A percentile compares a stretch with the other conserved stretches of the same genome.
These are phyloP conservation scores for Cheirogaleus medius DNA, from an alignment of 2,113 vertebrate species.

Conservation along the genomic window DNA sequence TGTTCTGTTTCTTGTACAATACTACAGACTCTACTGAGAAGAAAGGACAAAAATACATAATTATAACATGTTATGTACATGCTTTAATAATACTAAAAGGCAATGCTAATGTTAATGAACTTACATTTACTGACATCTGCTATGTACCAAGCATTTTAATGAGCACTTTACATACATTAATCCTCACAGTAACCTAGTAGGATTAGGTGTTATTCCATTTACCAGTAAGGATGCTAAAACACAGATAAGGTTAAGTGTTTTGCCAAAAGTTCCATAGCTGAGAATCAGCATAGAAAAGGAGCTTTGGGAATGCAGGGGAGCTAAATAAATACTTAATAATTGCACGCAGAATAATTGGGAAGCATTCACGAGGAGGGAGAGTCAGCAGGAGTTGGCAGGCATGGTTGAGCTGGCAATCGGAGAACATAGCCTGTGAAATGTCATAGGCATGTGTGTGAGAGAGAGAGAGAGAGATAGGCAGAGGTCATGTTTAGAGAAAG, in stretches of 20 bases:
- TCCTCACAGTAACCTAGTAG: background rate
- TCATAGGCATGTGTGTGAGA: background rate
- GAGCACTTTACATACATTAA: background rate
- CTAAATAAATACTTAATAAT: background rate
- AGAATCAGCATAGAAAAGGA: background rate
- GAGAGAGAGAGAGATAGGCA: background rate
- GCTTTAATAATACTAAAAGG: background rate
- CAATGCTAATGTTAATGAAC: background rate
- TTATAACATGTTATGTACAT: background rate
- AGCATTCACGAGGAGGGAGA: background rate
- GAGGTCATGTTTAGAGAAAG: background rate
- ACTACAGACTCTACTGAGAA: background rate
- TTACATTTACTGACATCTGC: background rate
- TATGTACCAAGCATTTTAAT: background rate
- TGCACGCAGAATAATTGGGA: background rate
- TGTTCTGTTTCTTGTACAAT: background rate
- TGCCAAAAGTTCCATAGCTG: background rate
- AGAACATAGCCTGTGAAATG: background rate
- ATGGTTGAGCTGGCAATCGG: background rate
- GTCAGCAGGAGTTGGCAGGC: background rate
- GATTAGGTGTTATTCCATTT: background rate
- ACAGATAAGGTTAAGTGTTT: background rate
- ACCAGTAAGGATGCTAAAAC: background rate
- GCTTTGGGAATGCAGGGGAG: background rate
- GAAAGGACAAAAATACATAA: background rate